Evolutionary conservation across 2,888 invertebrate genomes (phyloP), one percentile per base, ranked within the genome.

Genomic region (Thymelicus sylvestris): DNA sequence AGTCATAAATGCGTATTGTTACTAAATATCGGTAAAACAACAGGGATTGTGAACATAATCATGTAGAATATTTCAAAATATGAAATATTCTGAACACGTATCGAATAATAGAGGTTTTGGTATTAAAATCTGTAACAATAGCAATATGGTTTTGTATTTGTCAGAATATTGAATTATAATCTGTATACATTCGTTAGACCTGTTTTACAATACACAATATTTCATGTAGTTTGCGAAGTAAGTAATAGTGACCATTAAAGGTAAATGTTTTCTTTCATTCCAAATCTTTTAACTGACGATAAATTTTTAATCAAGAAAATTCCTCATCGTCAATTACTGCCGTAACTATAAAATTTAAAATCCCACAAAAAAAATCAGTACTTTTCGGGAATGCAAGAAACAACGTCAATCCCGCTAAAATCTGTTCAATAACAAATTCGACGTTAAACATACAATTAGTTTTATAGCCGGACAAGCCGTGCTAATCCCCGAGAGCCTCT

Each of bases 361-460:
- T 5, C 31, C 31, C 31, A 31, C 3, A 31, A 31, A 31, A 3
- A 31, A 31, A 2, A 2, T 31, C 31, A 31, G 31, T 31, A 31
- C 1, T 5, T 31, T 31, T 5, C 31, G 31, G 31, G 0, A 2
- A 2, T 3, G 1, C 63, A 38, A 63, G 31, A 50, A 15, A 6
- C 38, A 15, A 10, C 15, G n/a, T 44, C 24, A 62, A 44, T 47
- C 24, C 2, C 47, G 15, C 6, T 12, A 47, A 48, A 62, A 62
- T 47, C 19, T 24, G 44, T 13, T 47, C n/a, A 48, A 15, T 10
- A 65, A 39, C 15, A 47, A 50, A 65, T 47, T 12, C 41, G 12
- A 10, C n/a, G 44, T 57, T 66, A 44, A 44, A 66, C 52, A n/a
- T 44, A 47, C 66, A 59, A 66, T 66, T 59, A 59, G 47, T 66